Base-by-base conservation (phyloP, 2,113 vertebrate species). In the Eira barbara region DNA sequence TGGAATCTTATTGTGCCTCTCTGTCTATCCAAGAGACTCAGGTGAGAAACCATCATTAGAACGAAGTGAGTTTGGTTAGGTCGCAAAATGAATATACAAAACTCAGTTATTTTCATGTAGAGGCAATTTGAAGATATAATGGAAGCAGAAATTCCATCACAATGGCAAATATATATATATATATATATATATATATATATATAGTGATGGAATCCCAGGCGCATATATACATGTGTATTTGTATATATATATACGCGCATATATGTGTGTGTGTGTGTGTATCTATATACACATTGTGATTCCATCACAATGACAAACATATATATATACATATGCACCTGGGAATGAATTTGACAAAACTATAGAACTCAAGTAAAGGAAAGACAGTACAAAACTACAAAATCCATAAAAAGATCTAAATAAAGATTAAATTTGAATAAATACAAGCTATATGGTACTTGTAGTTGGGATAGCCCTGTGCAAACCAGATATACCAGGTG, bases 361-460 rank as follows among this genome's bases (percentile, higher is more conserved):
- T 55, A 1, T 83, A 83, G 59, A 73, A 89, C 57, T 79, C 96
- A 93, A 85, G 76, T 97, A 65, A 95, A 89, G 31, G 47, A 31
- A 95, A 92, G 52, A 13, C 20, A 59, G 34, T 45, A 34, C 21
- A 71, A 39, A 97, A 81, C 15, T 63, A 25, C 23, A 74, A 65
- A 34, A 65, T 39, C 55, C 52, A 90, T n/a, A 94, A 52, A 88
- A 74, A 31, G 45, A 78, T 17, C 86, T 85, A 84, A 89, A 61
- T 83, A 52, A 92, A 82, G 36, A 47, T 95, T 57, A 83, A 81
- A 95, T 96, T 88, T 95, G 14, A 97, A 18, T 91, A 88, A 45
- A 36, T 17, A 81, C 14, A 52, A 69, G 17, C n/a, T 57, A 49
- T 65, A 69, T 29, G 12, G 29, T 92, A 8, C 85, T 95, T 95